phyloP scores from a whole-genome alignment of 2,113 vertebrate genomes.

The Ameiurus melas region DNA sequence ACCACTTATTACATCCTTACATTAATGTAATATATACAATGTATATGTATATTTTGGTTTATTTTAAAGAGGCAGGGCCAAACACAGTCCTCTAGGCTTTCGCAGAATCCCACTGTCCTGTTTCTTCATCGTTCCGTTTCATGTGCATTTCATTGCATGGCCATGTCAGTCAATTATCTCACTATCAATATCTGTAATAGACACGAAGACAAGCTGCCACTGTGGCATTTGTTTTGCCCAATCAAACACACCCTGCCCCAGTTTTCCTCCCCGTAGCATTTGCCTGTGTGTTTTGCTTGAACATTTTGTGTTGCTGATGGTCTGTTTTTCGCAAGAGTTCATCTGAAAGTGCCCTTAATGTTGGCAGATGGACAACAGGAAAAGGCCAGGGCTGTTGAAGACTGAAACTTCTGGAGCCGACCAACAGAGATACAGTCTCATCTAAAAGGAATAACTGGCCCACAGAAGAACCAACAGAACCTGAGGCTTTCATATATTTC shows the following conservation, averaged over 20 bases:
- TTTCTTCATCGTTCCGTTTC: slow-evolving; percentile 26
- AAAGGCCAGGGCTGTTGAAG: not conserved
- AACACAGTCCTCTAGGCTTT: not conserved
- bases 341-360: slow-evolving; percentile 22
- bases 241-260: slow-evolving; percentile 51
- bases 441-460: not conserved
- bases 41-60: not conserved
- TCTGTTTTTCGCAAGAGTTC: slow-evolving; percentile 46
- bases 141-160: slow-evolving; percentile 44
- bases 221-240: slow-evolving; percentile 57
- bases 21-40: not conserved
- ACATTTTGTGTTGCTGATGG: not conserved
- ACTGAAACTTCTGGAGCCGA: not conserved
- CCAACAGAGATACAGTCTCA: not conserved
- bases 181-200: slow-evolving; percentile 63
- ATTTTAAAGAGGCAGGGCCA: not conserved
- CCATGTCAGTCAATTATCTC: slow-evolving; percentile 65
- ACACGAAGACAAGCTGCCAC: slow-evolving; percentile 61
- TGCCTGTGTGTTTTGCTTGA: slow-evolving; percentile 16
- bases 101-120: not conserved
- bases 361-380: slow-evolving; percentile 4
- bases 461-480: not conserved
- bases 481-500: not conserved
- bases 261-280: slow-evolving; percentile 49
- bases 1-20: not conserved